Base-by-base conservation (phyloP, 2,888 invertebrate species). In the Polyommatus iphigenia region DNA sequence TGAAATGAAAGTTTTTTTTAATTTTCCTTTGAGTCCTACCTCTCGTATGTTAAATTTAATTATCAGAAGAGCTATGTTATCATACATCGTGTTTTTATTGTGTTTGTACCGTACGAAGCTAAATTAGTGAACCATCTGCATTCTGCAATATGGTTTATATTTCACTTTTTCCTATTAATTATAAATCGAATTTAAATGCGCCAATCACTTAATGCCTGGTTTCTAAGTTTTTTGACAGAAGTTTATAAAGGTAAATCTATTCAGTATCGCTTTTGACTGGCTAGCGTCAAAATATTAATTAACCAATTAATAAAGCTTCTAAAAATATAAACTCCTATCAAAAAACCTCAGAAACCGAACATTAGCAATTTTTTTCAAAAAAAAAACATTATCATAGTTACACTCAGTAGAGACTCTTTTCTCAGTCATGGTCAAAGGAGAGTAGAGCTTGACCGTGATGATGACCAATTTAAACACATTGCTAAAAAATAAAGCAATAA, bases 1-100 rank as follows among this genome's bases (percentile, higher is more conserved):
- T 88, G 85, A 83, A 84, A 87, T 83, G 83, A 84, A 85, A 82
- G 84, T 83, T 80, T 85, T 87, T 87, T 87, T 87, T 86, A 83
- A 85, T 83, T 81, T 83, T 80, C 80, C 79, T 80, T 80, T 71
- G 50, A 71, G 71, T 29, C 24, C 41, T 67, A 67, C 62, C 46
- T 46, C 29, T 29, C 54, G 20, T 62, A 29, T 72, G 72, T 72
- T 72, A 72, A 67, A 67, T 15, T 32, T 32, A 67, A 32, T 29
- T 67, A 67, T 67, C 1, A 67, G 24, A 62, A 29, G 29, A 62
- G 62, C 10, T 29, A 29, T 62, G 20, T 20, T 59, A 29, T 62
- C 24, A 24, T 62, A 62, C 29, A 24, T 29, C 62, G 24, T 62
- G 62, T 62, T 62, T 62, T 62, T 20, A 59, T 20, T 59, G 20